Evolutionary conservation across 2,797 vertebrate species (phyloP).

Genomic region (Rhincodon typus): DNA sequence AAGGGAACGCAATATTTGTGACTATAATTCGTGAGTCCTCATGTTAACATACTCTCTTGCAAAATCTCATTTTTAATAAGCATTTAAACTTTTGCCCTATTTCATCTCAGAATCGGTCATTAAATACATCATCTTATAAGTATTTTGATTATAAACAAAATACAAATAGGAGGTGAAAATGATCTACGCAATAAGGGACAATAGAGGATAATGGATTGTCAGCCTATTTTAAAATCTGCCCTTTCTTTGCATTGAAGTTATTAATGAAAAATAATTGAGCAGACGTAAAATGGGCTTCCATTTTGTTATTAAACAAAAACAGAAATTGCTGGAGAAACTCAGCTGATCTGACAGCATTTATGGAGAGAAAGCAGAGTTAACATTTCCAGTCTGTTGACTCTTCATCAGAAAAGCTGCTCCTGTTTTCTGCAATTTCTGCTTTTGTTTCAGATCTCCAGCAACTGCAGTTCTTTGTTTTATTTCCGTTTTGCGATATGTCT

Average conservation of each 20-base stretch:
- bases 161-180: background rate
- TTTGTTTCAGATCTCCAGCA: too few relatives aligned
- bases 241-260: background rate
- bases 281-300: background rate
- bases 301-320: background rate
- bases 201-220: background rate
- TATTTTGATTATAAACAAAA: background rate
- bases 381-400: too few relatives aligned
- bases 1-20: background rate
- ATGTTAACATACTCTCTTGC: background rate
- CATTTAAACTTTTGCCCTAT: background rate
- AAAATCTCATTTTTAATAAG: background rate
- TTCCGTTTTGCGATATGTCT: background rate
- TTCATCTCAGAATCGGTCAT: background rate
- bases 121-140: background rate
- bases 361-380: too few relatives aligned
- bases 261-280: background rate
- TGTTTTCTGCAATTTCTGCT: too few relatives aligned
- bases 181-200: background rate
- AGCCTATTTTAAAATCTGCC: background rate
- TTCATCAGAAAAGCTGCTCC: too few relatives aligned
- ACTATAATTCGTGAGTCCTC: background rate
- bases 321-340: too few relatives aligned
- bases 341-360: too few relatives aligned
- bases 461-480: too few relatives aligned